Base-by-base conservation (phyloP, 2,888 invertebrate genomes). In the Diloba caeruleocephala region DNA sequence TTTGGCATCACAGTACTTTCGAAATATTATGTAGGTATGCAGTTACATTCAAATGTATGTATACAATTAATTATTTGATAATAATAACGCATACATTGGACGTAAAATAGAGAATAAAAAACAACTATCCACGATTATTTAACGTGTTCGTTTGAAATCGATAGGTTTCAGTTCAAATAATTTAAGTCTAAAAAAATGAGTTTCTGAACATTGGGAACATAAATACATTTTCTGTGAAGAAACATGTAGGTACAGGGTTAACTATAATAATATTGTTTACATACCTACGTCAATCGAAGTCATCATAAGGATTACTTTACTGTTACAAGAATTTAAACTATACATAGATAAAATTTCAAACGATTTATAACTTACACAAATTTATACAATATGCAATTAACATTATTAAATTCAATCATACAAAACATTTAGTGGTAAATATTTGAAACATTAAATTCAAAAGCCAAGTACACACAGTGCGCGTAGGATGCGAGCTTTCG, bases 1-100 rank as follows among this genome's bases (percentile, higher is more conserved):
- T 92, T 92, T 92, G 92, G 92, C 92, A 92, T 91, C 91, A 91
- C 92, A 92, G 90, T 89, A 84, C 73, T 81, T 81, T 81, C 79
- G 79, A 79, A 85, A 79, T 80, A 68, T 71, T 68, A 49, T 64
- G 75, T 77, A 78, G 76, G 73, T 72, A 74, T 76, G 77, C 57
- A 68, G 55, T 33, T 36, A 64, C 60, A 59, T 23, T 31, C 41
- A 38, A 39, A n/a, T n/a, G n/a, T n/a, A 56, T 29, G 19, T 41
- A 58, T 60, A 33, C 32, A 4, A 23, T 31, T 28, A 3, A 14
- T 37, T 37, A 41, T 39, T 50, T 21, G 7, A 14, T 33, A 12
- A 44, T 29, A 23, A 42, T 34, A 6, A 19, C 7, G 7, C 10
- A 39, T 29, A 12, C 15, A 13, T 28, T 57, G 33, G 41, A 51